phyloP scores from a whole-genome alignment of 2,113 vertebrate species.

The Vulpes ferrilata region DNA sequence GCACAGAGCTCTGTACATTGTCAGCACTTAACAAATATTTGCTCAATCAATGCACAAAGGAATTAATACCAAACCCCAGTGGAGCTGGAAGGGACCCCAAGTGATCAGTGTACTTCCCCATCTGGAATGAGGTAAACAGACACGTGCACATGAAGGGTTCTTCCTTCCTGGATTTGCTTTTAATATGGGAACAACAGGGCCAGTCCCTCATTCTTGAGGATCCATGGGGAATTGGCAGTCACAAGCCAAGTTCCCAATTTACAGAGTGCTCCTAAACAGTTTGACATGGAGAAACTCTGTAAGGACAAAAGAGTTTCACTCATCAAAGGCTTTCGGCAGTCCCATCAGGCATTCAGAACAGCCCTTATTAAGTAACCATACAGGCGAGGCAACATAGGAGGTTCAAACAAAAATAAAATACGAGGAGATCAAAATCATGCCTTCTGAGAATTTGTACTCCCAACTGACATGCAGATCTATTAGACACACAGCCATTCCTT shows the following conservation, averaged over 20 bases:
- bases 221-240: background rate
- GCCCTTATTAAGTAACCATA: background rate
- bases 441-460: background rate
- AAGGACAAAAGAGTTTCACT: background rate
- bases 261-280: background rate
- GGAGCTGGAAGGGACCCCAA: background rate
- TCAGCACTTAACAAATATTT: conserved; percentile 1
- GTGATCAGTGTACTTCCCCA: background rate
- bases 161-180: conserved; percentile 33
- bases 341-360: background rate
- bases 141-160: background rate
- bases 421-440: background rate
- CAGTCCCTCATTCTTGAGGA: background rate
- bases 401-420: background rate
- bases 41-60: background rate
- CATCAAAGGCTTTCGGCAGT: background rate
- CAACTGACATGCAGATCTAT: background rate
- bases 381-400: background rate
- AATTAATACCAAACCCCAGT: background rate
- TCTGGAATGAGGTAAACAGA: background rate
- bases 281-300: background rate
- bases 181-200: background rate
- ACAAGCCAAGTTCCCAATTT: background rate
- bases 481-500: background rate
- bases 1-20: background rate